Evolutionary conservation across 2,888 invertebrate genomes (phyloP).

Genomic region (Drosophila paucipuncta): DNA sequence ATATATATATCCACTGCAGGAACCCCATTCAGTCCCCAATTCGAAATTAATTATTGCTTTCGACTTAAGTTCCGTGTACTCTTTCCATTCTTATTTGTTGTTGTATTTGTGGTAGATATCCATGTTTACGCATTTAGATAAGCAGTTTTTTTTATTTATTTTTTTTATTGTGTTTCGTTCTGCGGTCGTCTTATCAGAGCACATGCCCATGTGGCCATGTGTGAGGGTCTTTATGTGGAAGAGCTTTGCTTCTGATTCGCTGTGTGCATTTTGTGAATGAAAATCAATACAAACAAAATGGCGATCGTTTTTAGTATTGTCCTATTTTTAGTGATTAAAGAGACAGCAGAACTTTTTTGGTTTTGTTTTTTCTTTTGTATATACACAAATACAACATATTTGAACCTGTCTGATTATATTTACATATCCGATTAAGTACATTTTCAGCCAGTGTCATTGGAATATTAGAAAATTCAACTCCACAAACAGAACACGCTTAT

Average conservation of each 20-base stretch:
- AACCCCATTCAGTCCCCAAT: constrained; percentile 9
- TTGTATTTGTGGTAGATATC: constrained; percentile 43
- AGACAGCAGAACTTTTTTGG: neutral
- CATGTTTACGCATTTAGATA: constrained; percentile 56
- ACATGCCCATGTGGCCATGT: constrained; percentile 1
- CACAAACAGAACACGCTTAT: constrained; percentile 42
- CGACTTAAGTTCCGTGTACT: constrained; percentile 8
- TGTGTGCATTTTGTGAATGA: constrained; percentile 51
- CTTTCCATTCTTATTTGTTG: constrained; percentile 12
- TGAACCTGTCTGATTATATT: neutral
- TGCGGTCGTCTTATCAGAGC: constrained; percentile 30
- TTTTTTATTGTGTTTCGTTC: constrained; percentile 1
- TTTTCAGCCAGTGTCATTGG: constrained; percentile 34
- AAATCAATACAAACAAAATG: constrained; percentile 43
- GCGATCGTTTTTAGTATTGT: constrained; percentile 22
- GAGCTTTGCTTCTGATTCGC: constrained; percentile 40
- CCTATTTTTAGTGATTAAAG: constrained; percentile 7
- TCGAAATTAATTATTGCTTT: constrained; percentile 47
- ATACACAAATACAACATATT: neutral
- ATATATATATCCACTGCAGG: neutral
- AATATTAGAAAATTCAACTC: constrained; percentile 13
- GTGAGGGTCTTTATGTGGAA: neutral
- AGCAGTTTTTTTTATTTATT: constrained; percentile 1
- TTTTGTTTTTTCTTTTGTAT: neutral
- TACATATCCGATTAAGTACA: neutral